A percentile compares a stretch with the other conserved stretches of the same genome.
These are phyloP conservation scores for Calephelis perditalis DNA, from an alignment of 2,888 invertebrate genomes.

Conservation along the genomic window DNA sequence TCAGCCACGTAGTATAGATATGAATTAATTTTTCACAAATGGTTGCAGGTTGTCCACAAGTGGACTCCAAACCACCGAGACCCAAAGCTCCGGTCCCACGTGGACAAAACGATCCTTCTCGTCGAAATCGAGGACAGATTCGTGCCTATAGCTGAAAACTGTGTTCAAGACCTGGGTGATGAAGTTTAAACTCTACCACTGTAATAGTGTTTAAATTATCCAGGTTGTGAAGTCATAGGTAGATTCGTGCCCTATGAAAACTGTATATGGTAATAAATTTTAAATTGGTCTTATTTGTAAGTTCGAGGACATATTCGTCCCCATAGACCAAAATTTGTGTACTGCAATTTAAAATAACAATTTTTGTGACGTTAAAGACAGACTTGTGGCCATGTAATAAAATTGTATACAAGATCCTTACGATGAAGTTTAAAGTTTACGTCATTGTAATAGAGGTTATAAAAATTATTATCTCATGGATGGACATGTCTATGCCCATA, in stretches of 20 bases:
- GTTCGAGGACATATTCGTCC: too few relatives aligned
- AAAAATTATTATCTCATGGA: constrained; percentile 89
- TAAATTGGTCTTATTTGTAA: too few relatives aligned
- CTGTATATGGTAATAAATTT: too few relatives aligned
- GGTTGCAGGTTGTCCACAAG: constrained; percentile 88
- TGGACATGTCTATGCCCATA: constrained; percentile 95
- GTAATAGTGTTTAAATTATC: not conserved
- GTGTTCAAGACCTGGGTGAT: constrained; percentile 87
- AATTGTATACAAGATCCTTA: too few relatives aligned
- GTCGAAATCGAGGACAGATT: constrained; percentile 95
- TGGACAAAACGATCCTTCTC: constrained; percentile 93
- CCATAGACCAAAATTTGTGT: too few relatives aligned
- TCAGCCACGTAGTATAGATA: too few relatives aligned
- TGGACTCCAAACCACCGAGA: constrained; percentile 97
- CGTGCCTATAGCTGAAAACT: constrained; percentile 95
- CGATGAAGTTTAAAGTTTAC: too few relatives aligned
- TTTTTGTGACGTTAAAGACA: too few relatives aligned
- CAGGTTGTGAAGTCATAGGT: too few relatives aligned
- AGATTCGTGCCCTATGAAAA: not conserved
- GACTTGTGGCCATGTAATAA: too few relatives aligned
- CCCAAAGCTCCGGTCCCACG: constrained; percentile 90
- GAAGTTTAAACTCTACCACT: constrained; percentile 66
- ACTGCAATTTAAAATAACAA: too few relatives aligned
- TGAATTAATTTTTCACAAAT: not conserved
- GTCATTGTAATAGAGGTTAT: too few relatives aligned